Evolutionary conservation across 2,888 invertebrate genomes (phyloP).

Genomic region (Yponomeuta sedellus): DNA sequence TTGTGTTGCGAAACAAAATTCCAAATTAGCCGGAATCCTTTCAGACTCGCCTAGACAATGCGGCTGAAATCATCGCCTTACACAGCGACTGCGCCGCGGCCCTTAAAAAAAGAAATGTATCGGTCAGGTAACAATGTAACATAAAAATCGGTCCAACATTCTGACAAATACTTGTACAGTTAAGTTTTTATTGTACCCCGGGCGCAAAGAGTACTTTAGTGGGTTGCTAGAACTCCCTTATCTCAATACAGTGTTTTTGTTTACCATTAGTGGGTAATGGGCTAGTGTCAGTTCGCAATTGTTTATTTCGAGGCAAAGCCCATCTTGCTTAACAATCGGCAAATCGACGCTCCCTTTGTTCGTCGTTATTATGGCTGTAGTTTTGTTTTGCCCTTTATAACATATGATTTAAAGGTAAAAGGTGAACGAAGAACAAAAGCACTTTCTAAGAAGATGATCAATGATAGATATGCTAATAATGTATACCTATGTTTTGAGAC

Average conservation of each 20-base stretch:
- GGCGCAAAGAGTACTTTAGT: constrained; percentile 15
- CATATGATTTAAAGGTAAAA: constrained; percentile 12
- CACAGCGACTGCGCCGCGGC: neutral
- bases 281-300: constrained; percentile 9
- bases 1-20: constrained; percentile 45
- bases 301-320: constrained; percentile 5
- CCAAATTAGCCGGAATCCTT: constrained; percentile 45
- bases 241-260: constrained; percentile 4
- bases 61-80: constrained; percentile 14
- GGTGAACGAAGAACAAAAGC: neutral
- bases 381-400: constrained; percentile 9
- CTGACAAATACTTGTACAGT: constrained; percentile 12
- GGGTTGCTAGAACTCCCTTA: constrained; percentile 16
- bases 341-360: neutral
- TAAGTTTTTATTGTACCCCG: constrained; percentile 7
- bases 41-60: constrained; percentile 34
- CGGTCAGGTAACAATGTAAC: no score
- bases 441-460: no score
- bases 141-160: neutral
- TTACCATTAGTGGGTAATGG: constrained; percentile 2
- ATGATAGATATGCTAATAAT: no score
- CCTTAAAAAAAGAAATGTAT: neutral
- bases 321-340: neutral
- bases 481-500: no score
- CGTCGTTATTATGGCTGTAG: neutral